Conservation (phyloP, 2,113 vertebrate genomes). For the Callipepla californica region DNA sequence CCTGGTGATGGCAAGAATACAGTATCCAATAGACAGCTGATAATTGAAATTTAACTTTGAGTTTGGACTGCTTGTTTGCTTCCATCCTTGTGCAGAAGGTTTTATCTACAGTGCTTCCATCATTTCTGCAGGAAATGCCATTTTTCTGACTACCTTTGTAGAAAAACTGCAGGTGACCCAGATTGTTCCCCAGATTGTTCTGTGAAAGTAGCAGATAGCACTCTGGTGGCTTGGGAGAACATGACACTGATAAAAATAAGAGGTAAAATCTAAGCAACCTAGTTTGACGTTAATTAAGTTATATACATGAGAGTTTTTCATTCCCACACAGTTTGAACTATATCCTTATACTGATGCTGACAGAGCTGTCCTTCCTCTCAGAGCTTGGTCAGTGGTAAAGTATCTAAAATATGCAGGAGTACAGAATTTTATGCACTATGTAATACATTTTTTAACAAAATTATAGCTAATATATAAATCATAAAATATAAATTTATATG, state of each 20-base stretch:
- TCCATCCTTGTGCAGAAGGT: not conserved
- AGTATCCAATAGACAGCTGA: accelerated
- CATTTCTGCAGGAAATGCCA: not conserved
- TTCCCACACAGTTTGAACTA: not conserved
- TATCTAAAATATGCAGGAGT: not conserved
- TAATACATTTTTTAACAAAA: not conserved
- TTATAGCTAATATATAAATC: not conserved
- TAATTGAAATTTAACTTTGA: not conserved
- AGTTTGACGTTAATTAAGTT: not conserved
- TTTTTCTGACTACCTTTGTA: not conserved
- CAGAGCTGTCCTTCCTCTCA: not conserved
- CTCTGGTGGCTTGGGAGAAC: not conserved
- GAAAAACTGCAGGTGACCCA: not conserved
- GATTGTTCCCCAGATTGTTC: not conserved
- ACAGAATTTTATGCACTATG: not conserved
- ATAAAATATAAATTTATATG: not conserved
- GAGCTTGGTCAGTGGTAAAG: not conserved
- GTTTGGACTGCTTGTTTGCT: not conserved
- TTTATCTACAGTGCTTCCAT: not conserved
- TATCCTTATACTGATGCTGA: not conserved
- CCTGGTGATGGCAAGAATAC: not conserved
- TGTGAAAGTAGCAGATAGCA: not conserved
- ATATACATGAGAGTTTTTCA: not conserved
- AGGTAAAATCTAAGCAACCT: not conserved
- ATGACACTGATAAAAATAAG: not conserved